A percentile compares a stretch with the other conserved stretches of the same genome.
These are phyloP conservation scores for Limnodromus scolopaceus DNA, from an alignment of 2,797 vertebrate genomes.

Conservation along the genomic window DNA sequence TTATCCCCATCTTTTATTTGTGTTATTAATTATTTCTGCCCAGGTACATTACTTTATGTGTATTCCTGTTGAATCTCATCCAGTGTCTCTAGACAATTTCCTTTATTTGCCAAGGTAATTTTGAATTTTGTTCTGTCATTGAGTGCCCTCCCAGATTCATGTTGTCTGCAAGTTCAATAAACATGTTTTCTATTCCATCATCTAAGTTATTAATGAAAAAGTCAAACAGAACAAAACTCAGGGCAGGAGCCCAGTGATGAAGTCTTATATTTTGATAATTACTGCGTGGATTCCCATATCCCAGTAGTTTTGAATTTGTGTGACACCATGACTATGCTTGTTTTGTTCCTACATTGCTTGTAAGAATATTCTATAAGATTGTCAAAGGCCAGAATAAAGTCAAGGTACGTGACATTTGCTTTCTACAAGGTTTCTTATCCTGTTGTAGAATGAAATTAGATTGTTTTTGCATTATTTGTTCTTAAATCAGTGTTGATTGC, in stretches of 20 bases:
- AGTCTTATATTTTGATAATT: neutral
- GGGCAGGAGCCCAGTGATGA: neutral
- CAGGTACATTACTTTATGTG: neutral
- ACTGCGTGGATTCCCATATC: neutral
- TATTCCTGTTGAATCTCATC: neutral
- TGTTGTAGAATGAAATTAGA: neutral
- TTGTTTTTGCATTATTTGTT: neutral
- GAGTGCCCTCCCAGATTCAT: neutral
- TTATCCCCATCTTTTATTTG: neutral
- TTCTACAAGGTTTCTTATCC: neutral
- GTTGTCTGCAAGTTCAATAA: slow-evolving; percentile 16
- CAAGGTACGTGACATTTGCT: neutral
- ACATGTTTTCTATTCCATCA: slow-evolving; percentile 9
- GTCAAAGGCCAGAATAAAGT: neutral
- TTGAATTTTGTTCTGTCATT: slow-evolving; percentile 3
- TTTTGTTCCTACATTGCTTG: neutral
- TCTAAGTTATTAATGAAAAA: slow-evolving; percentile 12
- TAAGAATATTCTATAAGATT: neutral
- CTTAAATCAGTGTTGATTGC: neutral
- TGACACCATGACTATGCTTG: neutral
- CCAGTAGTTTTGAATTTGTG: neutral
- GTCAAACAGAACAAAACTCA: neutral
- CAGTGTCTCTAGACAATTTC: neutral
- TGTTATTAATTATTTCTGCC: neutral
- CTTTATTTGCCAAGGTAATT: slow-evolving; percentile 12